phyloP scores from a whole-genome alignment of 2,888 invertebrate genomes.

The Ennomos erosarius region DNA sequence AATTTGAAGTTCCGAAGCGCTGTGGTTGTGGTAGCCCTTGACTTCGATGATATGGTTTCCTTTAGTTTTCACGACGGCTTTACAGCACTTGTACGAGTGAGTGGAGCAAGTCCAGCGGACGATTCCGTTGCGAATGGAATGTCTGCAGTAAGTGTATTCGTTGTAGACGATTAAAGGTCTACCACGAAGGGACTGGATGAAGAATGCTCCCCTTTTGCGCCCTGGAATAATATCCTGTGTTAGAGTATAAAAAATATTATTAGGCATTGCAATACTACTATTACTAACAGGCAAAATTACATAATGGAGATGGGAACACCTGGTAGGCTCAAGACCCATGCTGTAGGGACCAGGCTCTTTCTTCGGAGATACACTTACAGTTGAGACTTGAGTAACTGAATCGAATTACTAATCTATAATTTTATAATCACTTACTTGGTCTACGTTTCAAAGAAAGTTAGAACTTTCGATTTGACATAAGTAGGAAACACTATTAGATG shows the following conservation, averaged over 20 bases:
- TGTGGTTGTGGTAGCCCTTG: slow-evolving; percentile 73
- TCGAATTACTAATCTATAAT: too few species aligned
- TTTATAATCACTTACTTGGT: too few species aligned
- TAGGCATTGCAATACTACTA: too few species aligned
- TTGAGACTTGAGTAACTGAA: too few species aligned
- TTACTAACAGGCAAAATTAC: too few species aligned
- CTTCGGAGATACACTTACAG: too few species aligned
- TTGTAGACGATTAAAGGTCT: slow-evolving; percentile 71
- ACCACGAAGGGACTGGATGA: slow-evolving; percentile 72
- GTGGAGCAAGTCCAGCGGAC: slow-evolving; percentile 78
- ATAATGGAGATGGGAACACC: too few species aligned
- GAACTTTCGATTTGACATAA: too few species aligned
- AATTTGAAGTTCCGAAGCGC: slow-evolving; percentile 67
- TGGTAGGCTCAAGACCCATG: too few species aligned
- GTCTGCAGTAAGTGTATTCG: slow-evolving; percentile 73
- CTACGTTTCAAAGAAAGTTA: too few species aligned
- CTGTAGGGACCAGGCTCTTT: too few species aligned
- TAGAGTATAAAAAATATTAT: background rate
- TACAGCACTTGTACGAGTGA: slow-evolving; percentile 76
- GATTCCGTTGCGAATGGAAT: slow-evolving; percentile 65
- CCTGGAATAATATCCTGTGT: slow-evolving; percentile 12
- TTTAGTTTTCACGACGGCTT: slow-evolving; percentile 73
- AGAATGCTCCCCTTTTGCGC: slow-evolving; percentile 54
- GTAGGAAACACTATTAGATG: too few species aligned
- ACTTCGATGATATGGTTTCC: slow-evolving; percentile 68